Evolutionary conservation across 2,113 vertebrate species (phyloP).

Genomic region (Glaucidium brasilianum): DNA sequence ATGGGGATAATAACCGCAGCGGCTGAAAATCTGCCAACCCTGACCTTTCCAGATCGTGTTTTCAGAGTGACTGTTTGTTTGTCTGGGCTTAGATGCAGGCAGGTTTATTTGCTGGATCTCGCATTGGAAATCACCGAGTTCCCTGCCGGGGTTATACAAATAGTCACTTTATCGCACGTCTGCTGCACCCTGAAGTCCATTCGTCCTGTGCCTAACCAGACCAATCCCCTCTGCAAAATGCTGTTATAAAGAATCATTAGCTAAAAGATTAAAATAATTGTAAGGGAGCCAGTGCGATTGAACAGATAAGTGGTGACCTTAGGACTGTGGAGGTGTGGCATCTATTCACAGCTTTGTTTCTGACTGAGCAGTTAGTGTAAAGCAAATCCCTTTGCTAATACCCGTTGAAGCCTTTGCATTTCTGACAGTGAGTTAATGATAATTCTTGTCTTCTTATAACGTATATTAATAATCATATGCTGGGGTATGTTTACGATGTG

Average conservation of each 20-base stretch:
- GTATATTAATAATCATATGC: background rate
- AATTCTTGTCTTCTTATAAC: background rate
- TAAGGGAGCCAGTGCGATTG: background rate
- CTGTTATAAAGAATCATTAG: background rate
- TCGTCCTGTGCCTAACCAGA: fast-evolving
- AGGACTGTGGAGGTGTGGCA: background rate
- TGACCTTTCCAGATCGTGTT: background rate
- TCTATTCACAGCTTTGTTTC: background rate
- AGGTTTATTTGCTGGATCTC: background rate
- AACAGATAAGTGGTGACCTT: background rate
- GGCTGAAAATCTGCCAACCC: background rate
- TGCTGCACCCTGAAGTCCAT: fast-evolving
- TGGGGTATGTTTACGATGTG: background rate
- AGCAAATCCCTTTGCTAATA: background rate
- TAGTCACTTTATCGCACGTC: fast-evolving
- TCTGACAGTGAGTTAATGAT: background rate
- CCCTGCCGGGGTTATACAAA: fast-evolving
- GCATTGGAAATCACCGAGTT: fast-evolving
- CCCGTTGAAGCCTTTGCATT: background rate
- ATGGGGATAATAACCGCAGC: background rate
- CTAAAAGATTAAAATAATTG: background rate
- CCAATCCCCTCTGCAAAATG: background rate
- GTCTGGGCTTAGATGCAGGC: background rate
- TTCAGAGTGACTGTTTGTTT: background rate
- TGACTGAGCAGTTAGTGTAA: background rate